phyloP scores from a whole-genome alignment of 2,797 vertebrate species.

The Discoglossus pictus region DNA sequence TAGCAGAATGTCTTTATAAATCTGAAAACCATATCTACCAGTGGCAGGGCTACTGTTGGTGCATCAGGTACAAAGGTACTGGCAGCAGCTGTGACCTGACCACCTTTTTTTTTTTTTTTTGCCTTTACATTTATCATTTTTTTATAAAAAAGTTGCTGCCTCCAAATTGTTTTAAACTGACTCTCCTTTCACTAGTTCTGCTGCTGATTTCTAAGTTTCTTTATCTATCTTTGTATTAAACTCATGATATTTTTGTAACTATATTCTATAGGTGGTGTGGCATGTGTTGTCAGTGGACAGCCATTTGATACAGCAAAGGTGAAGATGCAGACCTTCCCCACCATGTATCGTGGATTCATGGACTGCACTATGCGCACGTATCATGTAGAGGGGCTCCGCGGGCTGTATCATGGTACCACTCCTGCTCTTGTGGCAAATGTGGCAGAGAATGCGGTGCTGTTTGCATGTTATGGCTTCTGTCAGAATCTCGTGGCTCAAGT shows the following conservation, averaged over 20 bases:
- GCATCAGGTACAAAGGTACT: too few relatives aligned
- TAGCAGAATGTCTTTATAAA: too few relatives aligned
- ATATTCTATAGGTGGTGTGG: conserved; percentile 49
- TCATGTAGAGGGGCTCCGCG: conserved; percentile 45
- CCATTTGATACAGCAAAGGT: conserved; percentile 59
- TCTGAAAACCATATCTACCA: too few relatives aligned
- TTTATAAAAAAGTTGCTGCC: too few relatives aligned
- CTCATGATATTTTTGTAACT: too few relatives aligned
- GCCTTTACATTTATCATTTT: not conserved
- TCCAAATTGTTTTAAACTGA: too few relatives aligned
- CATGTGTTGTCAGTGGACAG: conserved; percentile 54
- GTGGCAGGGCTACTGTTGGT: too few relatives aligned
- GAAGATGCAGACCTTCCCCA: conserved; percentile 59
- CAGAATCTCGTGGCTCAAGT: conserved; percentile 46
- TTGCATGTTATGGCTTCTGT: conserved; percentile 56
- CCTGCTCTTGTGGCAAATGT: conserved; percentile 55
- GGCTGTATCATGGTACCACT: conserved; percentile 52
- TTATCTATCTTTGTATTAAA: too few relatives aligned
- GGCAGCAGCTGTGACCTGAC: too few relatives aligned
- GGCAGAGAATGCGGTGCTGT: conserved; percentile 54
- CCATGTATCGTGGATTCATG: conserved; percentile 51
- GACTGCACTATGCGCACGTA: conserved; percentile 50
- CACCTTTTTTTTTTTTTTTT: too few relatives aligned
- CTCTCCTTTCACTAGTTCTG: too few relatives aligned
- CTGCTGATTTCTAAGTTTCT: too few relatives aligned